Base-by-base conservation (phyloP, 2,797 vertebrate species). In the Aplochiton taeniatus region DNA sequence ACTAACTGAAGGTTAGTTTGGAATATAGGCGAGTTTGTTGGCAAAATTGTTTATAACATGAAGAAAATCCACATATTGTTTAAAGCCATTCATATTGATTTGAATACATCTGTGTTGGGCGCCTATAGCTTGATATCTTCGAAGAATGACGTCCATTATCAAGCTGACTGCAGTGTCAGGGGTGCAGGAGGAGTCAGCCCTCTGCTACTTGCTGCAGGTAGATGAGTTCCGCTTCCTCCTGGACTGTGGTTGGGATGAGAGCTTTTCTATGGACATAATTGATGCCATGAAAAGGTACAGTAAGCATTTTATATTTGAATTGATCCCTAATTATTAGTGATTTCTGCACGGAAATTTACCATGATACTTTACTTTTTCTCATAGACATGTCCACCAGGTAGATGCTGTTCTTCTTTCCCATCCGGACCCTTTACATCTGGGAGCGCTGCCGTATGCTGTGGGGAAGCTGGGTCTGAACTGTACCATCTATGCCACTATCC, bases 241-340 rank as follows among this genome's bases (percentile, higher is more conserved):
- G 80, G 98, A 99, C 85, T 99, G 98, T 79, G 98, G 98, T 72
- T 99, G 98, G 97, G 98, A 99, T 80, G 98, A 99, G 74, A 96
- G 94, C 84, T 99, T 99, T 85, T 98, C 96, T 16, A 93, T 97
- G 94, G 98, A 99, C 68, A 96, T 98, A 63, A 98, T 99, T 55
- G 98, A 99, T 83, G 94, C 96, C 1, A 92, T 99, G 81, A 98
- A 95, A 85, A 93, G 96, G 98, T 99, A 66, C 9, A 16, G 10
- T n/a, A 44, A 9, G 0, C n/a, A 19, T 18, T 52, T 44, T 9
- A 11, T 54, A 45, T 65, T 50, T 8, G 14, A 4, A 4, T 11
- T 44, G 1, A 18, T 10, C 8, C 17, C 45, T 45, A 48, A 58
- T 8, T 31, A 47, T 57, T 19, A 14, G 6, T 31, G 31, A 31